Conservation (phyloP, 2,888 invertebrate genomes). For the Ochropacha duplaris region DNA sequence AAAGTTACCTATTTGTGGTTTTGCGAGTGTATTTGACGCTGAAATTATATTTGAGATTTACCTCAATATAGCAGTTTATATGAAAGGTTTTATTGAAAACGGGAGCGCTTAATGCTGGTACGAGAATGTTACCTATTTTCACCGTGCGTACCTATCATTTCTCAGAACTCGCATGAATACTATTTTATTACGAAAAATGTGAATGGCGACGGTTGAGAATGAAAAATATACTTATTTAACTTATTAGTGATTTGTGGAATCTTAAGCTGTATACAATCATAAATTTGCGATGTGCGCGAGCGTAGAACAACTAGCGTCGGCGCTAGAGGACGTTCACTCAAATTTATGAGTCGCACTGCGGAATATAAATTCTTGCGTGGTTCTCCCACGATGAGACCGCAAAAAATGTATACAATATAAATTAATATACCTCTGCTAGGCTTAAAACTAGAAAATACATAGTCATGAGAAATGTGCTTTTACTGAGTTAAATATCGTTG, state of each 20-base stretch:
- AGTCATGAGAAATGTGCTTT: no score
- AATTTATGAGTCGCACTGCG: constrained; percentile 81
- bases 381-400: constrained; percentile 58
- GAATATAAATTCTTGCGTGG: constrained; percentile 76
- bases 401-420: constrained; percentile 65
- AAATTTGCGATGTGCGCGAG: constrained; percentile 62
- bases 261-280: constrained; percentile 67
- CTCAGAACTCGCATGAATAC: constrained; percentile 21
- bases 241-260: constrained; percentile 62
- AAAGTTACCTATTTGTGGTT: constrained; percentile 20
- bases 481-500: not conserved
- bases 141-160: constrained; percentile 11
- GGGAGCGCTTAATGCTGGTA: constrained; percentile 21
- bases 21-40: constrained; percentile 14
- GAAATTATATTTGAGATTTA: constrained; percentile 24
- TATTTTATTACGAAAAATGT: constrained; percentile 31
- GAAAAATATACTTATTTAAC: constrained; percentile 36
- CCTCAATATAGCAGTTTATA: constrained; percentile 20
- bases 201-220: constrained; percentile 17
- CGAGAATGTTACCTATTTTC: constrained; percentile 31
- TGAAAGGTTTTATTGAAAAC: constrained; percentile 32
- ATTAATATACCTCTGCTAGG: no score
- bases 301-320: constrained; percentile 67
- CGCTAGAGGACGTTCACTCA: constrained; percentile 66
- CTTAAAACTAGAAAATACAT: constrained; percentile 25